Percentiles rank a stretch among this genome's conserved stretches.
phyloP scores from a whole-genome alignment of 2,888 invertebrate species.

The Protodeltote pygarga region DNA sequence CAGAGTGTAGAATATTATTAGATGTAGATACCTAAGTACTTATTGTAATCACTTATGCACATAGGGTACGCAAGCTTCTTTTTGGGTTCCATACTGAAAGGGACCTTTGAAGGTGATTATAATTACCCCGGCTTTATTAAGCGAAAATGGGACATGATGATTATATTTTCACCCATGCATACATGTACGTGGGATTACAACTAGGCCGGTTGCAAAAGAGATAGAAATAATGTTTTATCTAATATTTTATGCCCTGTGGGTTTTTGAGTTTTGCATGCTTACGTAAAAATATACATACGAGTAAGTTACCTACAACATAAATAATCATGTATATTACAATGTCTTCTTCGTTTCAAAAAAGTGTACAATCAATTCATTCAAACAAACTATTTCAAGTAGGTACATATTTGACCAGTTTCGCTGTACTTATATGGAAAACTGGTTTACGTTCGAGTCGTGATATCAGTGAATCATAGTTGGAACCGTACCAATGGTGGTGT shows the following conservation, averaged over 20 bases:
- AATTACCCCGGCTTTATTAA: constrained; percentile 34
- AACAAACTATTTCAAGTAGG: too few relatives aligned
- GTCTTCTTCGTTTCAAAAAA: too few relatives aligned
- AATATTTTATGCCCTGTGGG: constrained; percentile 22
- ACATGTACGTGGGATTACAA: constrained; percentile 38
- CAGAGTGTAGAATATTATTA: constrained; percentile 16
- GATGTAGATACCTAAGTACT: too few relatives aligned
- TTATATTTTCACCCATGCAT: constrained; percentile 36
- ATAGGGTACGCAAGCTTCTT: constrained; percentile 17
- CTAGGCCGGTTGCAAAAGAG: constrained; percentile 4
- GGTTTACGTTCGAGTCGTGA: constrained; percentile 40
- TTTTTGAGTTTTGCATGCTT: constrained; percentile 10
- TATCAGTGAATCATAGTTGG: constrained; percentile 57
- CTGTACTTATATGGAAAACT: constrained; percentile 34
- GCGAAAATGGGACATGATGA: constrained; percentile 44
- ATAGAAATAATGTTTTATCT: constrained; percentile 18
- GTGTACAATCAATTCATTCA: too few relatives aligned
- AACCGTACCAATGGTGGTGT: constrained; percentile 56
- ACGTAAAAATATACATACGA: too few relatives aligned
- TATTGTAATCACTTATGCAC: constrained; percentile 22
- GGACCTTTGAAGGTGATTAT: constrained; percentile 30
- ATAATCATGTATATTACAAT: too few relatives aligned
- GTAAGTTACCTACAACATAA: too few relatives aligned
- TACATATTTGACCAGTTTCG: too few relatives aligned
- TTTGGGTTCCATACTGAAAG: constrained; percentile 21